phyloP scores from a whole-genome alignment of 2,888 invertebrate genomes.

The Tipula confusa region DNA sequence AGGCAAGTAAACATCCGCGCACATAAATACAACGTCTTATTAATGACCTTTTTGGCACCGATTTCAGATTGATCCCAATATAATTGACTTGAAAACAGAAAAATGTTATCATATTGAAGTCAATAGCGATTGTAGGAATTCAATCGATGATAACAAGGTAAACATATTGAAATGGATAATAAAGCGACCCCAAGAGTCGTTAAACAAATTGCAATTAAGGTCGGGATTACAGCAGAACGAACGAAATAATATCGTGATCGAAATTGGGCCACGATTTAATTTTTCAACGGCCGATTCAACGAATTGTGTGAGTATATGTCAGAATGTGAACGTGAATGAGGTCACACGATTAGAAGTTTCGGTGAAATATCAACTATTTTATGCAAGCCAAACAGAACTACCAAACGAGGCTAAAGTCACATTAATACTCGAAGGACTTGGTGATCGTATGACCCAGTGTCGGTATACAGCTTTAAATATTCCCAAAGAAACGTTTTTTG shows the following conservation, averaged over 20 bases:
- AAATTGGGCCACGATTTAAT: constrained; percentile 90
- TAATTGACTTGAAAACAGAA: constrained; percentile 63
- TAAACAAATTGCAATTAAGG: constrained; percentile 55
- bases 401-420: not conserved
- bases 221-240: constrained; percentile 49
- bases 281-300: constrained; percentile 95
- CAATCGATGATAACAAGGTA: constrained; percentile 42
- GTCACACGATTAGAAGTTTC: constrained; percentile 79
- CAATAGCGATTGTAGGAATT: constrained; percentile 42
- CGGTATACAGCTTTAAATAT: constrained; percentile 65
- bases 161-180: constrained; percentile 73
- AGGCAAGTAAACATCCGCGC: constrained; percentile 40
- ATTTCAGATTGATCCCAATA: constrained; percentile 44
- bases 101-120: constrained; percentile 76
- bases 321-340: constrained; percentile 70
- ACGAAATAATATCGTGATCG: constrained; percentile 58
- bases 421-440: constrained; percentile 55
- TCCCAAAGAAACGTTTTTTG: constrained; percentile 63
- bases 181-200: constrained; percentile 62
- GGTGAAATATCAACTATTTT: constrained; percentile 58
- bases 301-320: constrained; percentile 92
- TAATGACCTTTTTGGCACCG: not conserved
- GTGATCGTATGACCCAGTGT: constrained; percentile 94
- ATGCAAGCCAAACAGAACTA: not conserved
- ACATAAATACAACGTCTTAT: not conserved